A percentile compares a stretch with the other conserved stretches of the same genome.
phyloP scores from a whole-genome alignment of 2,888 invertebrate species.

The Epinotia bilunana region DNA sequence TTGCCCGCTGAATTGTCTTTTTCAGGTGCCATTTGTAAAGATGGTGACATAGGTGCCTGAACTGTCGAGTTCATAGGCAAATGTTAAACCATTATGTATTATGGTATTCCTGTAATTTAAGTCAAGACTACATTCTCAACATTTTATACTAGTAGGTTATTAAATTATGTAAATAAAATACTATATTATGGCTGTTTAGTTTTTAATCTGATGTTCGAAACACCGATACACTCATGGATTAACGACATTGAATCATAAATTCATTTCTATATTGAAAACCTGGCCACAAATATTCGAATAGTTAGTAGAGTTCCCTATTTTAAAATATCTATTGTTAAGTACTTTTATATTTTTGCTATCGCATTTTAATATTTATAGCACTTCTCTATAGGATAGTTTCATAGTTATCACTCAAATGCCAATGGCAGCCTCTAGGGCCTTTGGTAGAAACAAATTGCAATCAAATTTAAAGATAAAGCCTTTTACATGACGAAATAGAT shows the following conservation, averaged over 20 bases:
- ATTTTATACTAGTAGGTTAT: conserved; percentile 15
- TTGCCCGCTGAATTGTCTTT: no score
- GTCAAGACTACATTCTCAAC: conserved; percentile 23
- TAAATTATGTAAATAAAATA: conserved; percentile 49
- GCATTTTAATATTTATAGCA: no score
- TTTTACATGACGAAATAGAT: no score
- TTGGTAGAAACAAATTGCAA: no score
- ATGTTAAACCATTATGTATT: conserved; percentile 18
- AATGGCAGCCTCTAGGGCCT: no score
- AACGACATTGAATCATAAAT: conserved; percentile 33
- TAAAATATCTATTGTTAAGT: neutral
- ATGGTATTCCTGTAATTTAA: conserved; percentile 4
- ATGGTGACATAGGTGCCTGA: neutral
- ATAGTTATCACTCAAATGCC: no score
- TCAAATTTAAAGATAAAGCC: no score
- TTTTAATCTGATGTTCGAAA: conserved; percentile 50
- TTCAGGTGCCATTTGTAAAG: neutral
- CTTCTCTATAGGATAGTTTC: no score
- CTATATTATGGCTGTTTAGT: conserved; percentile 49
- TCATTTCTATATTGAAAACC: conserved; percentile 13
- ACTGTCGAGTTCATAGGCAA: neutral
- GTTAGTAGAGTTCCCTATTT: neutral
- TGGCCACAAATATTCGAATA: conserved; percentile 22
- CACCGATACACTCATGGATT: conserved; percentile 35
- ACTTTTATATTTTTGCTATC: neutral